Percentiles rank a stretch among this genome's conserved stretches.
These are phyloP conservation scores for Drosophila paulistorum DNA, from an alignment of 1,140 invertebrate genomes.

Conservation along the genomic window DNA sequence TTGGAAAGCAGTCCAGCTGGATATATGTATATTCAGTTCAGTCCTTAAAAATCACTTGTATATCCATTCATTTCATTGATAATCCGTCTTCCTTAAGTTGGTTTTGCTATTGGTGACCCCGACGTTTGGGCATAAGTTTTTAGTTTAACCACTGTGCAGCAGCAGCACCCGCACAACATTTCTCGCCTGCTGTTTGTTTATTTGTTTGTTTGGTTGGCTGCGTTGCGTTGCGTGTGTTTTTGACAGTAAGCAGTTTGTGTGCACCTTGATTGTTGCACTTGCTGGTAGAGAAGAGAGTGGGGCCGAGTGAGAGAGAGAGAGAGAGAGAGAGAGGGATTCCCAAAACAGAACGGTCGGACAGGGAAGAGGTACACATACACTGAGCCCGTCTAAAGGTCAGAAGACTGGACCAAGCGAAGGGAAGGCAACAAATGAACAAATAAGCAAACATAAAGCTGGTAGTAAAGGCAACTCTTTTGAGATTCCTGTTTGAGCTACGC, in stretches of 20 bases:
- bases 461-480: conserved; percentile 60
- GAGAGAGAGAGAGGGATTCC: background rate
- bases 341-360: conserved; percentile 3
- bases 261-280: conserved; percentile 76
- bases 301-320: background rate
- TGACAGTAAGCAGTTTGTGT: conserved; percentile 73
- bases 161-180: conserved; percentile 16
- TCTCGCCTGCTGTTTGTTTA: conserved; percentile 53
- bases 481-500: conserved; percentile 17
- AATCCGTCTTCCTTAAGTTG: too few relatives aligned
- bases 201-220: conserved; percentile 46
- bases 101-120: conserved; percentile 2
- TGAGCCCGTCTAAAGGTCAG: conserved; percentile 4
- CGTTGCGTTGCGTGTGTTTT: conserved; percentile 61
- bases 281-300: conserved; percentile 37
- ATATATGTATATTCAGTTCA: too few relatives aligned
- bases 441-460: conserved; percentile 44
- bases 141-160: conserved; percentile 18
- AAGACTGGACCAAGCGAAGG: conserved; percentile 1
- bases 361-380: conserved; percentile 2
- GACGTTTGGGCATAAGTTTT: background rate
- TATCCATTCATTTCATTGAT: too few relatives aligned
- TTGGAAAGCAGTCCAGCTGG: too few relatives aligned
- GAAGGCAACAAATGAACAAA: conserved; percentile 54
- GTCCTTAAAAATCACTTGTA: too few relatives aligned